phyloP scores from a whole-genome alignment of 53 echinoderm and acorn worm genomes.

The Holothuria leucospilota region DNA sequence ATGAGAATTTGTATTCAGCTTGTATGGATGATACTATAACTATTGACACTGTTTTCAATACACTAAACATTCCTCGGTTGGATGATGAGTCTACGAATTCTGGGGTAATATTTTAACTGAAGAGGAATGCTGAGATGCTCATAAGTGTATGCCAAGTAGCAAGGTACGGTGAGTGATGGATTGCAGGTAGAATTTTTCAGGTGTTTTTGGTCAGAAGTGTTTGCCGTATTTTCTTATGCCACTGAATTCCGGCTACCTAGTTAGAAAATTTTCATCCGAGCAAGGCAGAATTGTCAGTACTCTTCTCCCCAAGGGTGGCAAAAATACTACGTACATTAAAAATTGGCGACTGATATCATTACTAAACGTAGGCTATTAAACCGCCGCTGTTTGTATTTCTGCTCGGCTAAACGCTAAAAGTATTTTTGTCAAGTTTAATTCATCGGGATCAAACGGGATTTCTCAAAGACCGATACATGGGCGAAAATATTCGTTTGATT shows the following conservation, averaged over 20 bases:
- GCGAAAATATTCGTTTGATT: no score
- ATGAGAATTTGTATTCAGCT: no score
- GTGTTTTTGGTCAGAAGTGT: not conserved
- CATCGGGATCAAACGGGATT: not conserved
- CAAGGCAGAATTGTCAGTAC: not conserved
- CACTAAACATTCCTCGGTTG: not conserved
- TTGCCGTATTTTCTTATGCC: constrained; percentile 3
- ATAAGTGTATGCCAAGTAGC: not conserved
- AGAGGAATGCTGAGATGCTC: not conserved
- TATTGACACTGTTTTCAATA: not conserved
- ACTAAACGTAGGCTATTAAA: not conserved
- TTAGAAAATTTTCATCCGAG: not conserved
- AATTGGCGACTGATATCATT: not conserved
- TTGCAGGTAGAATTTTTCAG: constrained; percentile 1
- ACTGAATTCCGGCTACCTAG: not conserved
- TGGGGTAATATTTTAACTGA: not conserved
- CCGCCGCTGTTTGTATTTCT: not conserved
- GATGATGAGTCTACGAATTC: not conserved
- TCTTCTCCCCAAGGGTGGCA: not conserved
- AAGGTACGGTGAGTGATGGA: not conserved
- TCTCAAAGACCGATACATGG: not conserved
- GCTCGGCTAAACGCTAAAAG: no score
- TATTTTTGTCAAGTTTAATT: not conserved
- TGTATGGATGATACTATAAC: not conserved
- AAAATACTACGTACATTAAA: not conserved